Conservation (phyloP, 2,888 invertebrate species). For the Biston betularia region DNA sequence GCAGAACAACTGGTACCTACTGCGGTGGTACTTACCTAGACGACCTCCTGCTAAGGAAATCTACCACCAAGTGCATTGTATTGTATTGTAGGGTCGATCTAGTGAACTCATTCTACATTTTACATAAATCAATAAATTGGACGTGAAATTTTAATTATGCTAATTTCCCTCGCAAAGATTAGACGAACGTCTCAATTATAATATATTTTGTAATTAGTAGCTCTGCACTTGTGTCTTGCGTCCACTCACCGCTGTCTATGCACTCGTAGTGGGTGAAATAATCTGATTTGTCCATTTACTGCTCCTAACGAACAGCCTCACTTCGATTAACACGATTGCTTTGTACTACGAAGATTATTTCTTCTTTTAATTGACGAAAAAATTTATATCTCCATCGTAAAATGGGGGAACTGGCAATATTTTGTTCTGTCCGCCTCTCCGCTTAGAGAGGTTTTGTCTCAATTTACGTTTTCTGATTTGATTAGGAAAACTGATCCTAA, state of each 20-base stretch:
- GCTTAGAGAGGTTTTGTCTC: constrained; percentile 22
- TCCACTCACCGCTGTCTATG: constrained; percentile 71
- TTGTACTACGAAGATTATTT: constrained; percentile 69
- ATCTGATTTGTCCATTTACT: constrained; percentile 86
- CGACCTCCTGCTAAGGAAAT: too few relatives aligned
- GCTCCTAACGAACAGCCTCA: constrained; percentile 75
- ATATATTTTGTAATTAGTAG: too few relatives aligned
- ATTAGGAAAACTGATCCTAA: not conserved
- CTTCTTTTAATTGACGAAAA: constrained; percentile 52
- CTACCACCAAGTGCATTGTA: too few relatives aligned
- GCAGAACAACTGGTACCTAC: too few relatives aligned
- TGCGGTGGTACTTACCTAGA: too few relatives aligned
- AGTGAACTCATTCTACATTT: too few relatives aligned
- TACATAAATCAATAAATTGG: too few relatives aligned
- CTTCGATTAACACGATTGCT: constrained; percentile 83
- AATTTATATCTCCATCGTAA: constrained; percentile 46
- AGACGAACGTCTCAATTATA: too few relatives aligned
- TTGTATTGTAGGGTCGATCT: too few relatives aligned
- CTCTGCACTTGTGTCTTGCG: constrained; percentile 44
- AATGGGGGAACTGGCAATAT: constrained; percentile 26
- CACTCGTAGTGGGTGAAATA: constrained; percentile 84
- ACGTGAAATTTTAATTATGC: too few relatives aligned
- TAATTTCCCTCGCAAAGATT: too few relatives aligned
- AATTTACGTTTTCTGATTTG: constrained; percentile 21
- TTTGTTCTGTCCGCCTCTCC: constrained; percentile 28